phyloP scores from a whole-genome alignment of 2,113 vertebrate genomes.

The Lophius piscatorius region DNA sequence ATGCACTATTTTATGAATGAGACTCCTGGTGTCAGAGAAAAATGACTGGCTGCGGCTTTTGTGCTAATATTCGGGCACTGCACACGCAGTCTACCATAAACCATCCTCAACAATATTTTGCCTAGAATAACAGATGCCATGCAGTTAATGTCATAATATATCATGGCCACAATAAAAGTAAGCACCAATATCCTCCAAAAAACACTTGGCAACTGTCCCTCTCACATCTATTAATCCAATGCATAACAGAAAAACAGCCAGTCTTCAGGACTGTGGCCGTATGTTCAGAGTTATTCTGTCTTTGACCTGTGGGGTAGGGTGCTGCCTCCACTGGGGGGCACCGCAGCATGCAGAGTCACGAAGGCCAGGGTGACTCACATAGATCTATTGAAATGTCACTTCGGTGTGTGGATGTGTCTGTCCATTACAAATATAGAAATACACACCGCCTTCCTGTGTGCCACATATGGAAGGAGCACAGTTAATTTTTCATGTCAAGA shows the following conservation, averaged over 20 bases:
- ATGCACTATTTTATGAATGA: too few species aligned
- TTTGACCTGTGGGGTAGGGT: slow-evolving; percentile 31
- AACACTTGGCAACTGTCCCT: too few species aligned
- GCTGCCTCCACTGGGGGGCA: slow-evolving; percentile 21
- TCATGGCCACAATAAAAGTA: too few species aligned
- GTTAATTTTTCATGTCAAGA: slow-evolving; percentile 52
- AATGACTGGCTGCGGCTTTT: too few species aligned
- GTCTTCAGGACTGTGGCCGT: slow-evolving; percentile 10
- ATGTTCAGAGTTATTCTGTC: slow-evolving; percentile 31
- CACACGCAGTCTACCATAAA: too few species aligned
- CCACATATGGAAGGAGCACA: slow-evolving; percentile 16
- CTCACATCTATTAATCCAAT: not conserved
- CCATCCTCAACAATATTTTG: too few species aligned
- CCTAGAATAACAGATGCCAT: too few species aligned
- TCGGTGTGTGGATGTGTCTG: slow-evolving; percentile 21
- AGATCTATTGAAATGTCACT: slow-evolving; percentile 54
- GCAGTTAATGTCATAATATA: too few species aligned
- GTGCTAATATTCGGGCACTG: too few species aligned
- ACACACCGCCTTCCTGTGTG: slow-evolving; percentile 35
- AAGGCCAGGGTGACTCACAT: slow-evolving; percentile 31
- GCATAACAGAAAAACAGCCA: slow-evolving; percentile 5
- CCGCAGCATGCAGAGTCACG: slow-evolving; percentile 8
- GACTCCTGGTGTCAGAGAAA: too few species aligned
- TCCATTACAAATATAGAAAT: slow-evolving; percentile 47
- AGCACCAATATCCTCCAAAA: too few species aligned